Percentiles rank a stretch among this genome's conserved stretches.
These are phyloP conservation scores for Orthosia incerta DNA, from an alignment of 2,888 invertebrate species.

Conservation along the genomic window DNA sequence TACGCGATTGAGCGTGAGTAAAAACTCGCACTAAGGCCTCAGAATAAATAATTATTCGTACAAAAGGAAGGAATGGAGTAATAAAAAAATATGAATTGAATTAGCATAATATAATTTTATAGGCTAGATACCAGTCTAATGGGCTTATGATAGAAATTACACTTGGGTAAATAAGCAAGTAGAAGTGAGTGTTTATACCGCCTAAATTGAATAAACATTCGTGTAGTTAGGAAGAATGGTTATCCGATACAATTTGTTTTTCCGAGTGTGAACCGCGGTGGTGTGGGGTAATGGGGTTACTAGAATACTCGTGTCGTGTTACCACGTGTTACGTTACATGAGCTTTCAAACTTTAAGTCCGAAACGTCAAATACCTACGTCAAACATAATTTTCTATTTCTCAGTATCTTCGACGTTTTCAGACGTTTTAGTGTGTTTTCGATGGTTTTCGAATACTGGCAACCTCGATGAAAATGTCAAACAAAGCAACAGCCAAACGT, in stretches of 20 bases:
- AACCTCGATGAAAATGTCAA: conserved; percentile 52
- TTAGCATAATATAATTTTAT: too few species aligned
- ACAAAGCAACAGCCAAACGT: conserved; percentile 43
- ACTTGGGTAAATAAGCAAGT: neutral
- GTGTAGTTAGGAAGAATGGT: neutral
- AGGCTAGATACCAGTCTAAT: neutral
- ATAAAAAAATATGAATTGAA: too few species aligned
- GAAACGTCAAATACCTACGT: neutral
- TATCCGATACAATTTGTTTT: neutral
- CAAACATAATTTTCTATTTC: neutral
- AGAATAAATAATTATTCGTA: too few species aligned
- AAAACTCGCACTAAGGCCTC: too few species aligned
- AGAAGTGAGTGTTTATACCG: neutral
- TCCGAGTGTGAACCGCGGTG: neutral
- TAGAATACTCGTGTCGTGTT: too few species aligned
- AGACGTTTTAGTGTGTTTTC: neutral
- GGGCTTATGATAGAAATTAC: neutral
- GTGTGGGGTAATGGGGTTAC: too few species aligned
- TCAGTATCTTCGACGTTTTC: neutral
- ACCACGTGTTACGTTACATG: too few species aligned
- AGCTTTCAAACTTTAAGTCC: conserved; percentile 3
- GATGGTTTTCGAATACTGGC: conserved; percentile 28
- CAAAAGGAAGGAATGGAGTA: too few species aligned
- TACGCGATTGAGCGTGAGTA: too few species aligned
- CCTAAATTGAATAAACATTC: neutral